Evolutionary conservation across 2,113 vertebrate genomes (phyloP).

Genomic region (Thomomys bottae): DNA sequence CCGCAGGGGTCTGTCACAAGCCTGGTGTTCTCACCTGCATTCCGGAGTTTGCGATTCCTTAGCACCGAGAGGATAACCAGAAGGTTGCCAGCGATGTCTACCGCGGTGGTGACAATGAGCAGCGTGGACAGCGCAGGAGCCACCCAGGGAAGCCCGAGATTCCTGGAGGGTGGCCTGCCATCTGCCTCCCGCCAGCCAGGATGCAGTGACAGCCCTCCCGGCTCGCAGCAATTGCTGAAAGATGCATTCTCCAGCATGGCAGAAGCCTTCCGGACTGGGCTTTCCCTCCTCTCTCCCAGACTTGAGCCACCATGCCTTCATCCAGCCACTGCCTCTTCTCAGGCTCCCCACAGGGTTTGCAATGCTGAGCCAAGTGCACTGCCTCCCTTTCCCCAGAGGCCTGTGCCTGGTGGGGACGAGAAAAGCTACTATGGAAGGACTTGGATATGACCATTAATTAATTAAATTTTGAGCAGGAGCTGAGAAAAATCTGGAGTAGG

Average conservation of each 20-base stretch:
- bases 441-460: background rate
- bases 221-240: conserved; percentile 87
- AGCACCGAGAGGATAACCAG: conserved; percentile 92
- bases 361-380: background rate
- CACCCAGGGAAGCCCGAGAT: conserved; percentile 88
- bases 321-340: too few relatives aligned
- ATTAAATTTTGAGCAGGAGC: background rate
- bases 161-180: conserved; percentile 69
- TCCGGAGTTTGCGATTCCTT: conserved; percentile 92
- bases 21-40: conserved; percentile 89
- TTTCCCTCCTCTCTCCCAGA: background rate
- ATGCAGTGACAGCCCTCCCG: conserved; percentile 74
- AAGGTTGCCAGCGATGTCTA: conserved; percentile 91
- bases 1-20: background rate
- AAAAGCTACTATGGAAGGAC: background rate
- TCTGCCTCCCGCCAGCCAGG: conserved; percentile 68
- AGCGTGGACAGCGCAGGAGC: conserved; percentile 89
- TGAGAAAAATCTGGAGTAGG: background rate
- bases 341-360: background rate
- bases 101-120: conserved; percentile 92
- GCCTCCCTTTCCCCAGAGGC: background rate
- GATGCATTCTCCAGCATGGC: conserved; percentile 89
- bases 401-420: too few relatives aligned
- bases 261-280: too few relatives aligned
- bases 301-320: too few relatives aligned